These are phyloP conservation scores for Macropus fuliginosus DNA, from an alignment of 2,797 vertebrate genomes.

Conservation along the genomic window DNA sequence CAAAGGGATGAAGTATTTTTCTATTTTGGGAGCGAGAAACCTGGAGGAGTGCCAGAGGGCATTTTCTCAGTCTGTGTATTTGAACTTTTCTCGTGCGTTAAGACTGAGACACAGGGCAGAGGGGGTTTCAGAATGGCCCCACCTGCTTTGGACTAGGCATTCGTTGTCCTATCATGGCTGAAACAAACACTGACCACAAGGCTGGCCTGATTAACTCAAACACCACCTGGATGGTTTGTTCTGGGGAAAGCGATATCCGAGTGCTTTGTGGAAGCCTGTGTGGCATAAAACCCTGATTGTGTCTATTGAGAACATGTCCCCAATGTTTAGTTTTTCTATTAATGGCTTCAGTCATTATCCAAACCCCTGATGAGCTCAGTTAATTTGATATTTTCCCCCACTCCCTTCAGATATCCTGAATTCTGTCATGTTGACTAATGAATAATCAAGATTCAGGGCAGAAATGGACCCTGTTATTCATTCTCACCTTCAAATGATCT, in stretches of 20 bases:
- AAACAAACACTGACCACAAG: neutral
- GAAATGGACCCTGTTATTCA: neutral
- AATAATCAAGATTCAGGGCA: conserved; percentile 43
- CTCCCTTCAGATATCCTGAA: conserved; percentile 26
- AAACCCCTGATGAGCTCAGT: conserved; percentile 57
- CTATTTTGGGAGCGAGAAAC: conserved; percentile 24
- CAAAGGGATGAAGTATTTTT: conserved; percentile 1
- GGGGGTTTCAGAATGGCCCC: neutral
- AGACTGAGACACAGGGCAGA: conserved; percentile 12
- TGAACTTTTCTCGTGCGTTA: conserved; percentile 1
- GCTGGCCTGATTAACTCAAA: neutral
- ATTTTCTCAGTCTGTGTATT: conserved; percentile 15
- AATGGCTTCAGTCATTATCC: conserved; percentile 47
- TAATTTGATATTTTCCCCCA: conserved; percentile 60
- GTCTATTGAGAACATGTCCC: conserved; percentile 52
- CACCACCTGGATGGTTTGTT: neutral
- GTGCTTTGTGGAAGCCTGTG: neutral
- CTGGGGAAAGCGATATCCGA: neutral
- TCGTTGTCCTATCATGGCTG: neutral
- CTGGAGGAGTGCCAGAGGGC: neutral
- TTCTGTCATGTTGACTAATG: neutral
- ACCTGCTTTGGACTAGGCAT: neutral
- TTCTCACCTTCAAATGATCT: neutral
- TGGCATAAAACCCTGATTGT: conserved; percentile 17
- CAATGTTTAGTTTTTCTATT: conserved; percentile 55